These are phyloP conservation scores for Dreissena rostriformis DNA, from an alignment of 1,140 invertebrate species.

Conservation along the genomic window DNA sequence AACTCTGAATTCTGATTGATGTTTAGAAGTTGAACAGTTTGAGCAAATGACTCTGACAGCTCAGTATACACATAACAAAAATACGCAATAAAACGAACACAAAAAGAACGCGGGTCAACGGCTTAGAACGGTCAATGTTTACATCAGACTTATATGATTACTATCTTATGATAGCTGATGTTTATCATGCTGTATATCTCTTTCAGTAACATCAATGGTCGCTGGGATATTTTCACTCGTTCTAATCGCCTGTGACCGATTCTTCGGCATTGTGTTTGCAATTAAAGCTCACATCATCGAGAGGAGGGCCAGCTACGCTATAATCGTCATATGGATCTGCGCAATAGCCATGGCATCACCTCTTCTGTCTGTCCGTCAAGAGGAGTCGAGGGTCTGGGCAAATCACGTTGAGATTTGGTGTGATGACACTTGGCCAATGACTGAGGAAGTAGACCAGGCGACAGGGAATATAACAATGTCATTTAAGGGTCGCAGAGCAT, in stretches of 20 bases:
- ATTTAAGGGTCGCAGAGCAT: conserved; percentile 69
- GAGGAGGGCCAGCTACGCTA: conserved; percentile 77
- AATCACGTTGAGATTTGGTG: conserved; percentile 79
- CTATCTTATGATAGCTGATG: background rate
- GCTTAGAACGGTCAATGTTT: no score
- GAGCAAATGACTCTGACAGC: no score
- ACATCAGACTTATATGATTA: no score
- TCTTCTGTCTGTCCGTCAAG: conserved; percentile 73
- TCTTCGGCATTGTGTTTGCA: conserved; percentile 80
- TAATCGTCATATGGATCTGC: conserved; percentile 81
- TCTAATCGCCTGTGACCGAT: conserved; percentile 83
- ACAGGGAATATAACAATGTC: conserved; percentile 43
- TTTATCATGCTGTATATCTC: background rate
- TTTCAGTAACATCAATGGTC: conserved; percentile 81
- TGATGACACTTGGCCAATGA: conserved; percentile 75
- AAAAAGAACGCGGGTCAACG: no score
- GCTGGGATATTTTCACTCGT: conserved; percentile 83
- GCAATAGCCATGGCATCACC: conserved; percentile 80
- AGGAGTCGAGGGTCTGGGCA: conserved; percentile 70
- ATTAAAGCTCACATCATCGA: conserved; percentile 80
- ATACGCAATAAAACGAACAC: no score
- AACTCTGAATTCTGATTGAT: no score
- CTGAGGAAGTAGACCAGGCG: conserved; percentile 36
- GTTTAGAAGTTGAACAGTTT: no score
- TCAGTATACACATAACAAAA: no score